Conservation (phyloP, 2,888 invertebrate genomes). For the Hemithea aestivaria region DNA sequence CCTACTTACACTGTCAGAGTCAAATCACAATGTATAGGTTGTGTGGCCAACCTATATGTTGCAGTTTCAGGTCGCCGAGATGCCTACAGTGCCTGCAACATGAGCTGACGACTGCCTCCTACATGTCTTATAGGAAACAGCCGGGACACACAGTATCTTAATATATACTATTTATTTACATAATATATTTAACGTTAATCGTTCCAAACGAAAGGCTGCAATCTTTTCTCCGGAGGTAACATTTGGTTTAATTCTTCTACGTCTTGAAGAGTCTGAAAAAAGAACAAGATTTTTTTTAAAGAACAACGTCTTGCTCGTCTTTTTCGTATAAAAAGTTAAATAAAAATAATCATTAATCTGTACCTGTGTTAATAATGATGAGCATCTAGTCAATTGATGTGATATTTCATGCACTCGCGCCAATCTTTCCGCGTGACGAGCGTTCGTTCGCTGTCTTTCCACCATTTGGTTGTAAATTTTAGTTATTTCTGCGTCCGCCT, state of each 20-base stretch:
- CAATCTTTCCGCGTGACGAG: constrained; percentile 91
- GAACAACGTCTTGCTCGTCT: too few species aligned
- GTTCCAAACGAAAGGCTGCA: constrained; percentile 95
- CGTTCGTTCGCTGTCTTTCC: constrained; percentile 90
- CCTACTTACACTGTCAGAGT: too few species aligned
- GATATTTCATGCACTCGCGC: constrained; percentile 90
- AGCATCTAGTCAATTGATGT: constrained; percentile 89
- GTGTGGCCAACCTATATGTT: too few species aligned
- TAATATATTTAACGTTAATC: constrained; percentile 2
- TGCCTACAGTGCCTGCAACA: too few species aligned
- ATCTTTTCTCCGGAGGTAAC: constrained; percentile 88
- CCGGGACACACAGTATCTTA: neutral
- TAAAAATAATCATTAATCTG: neutral
- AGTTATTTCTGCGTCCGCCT: constrained; percentile 86
- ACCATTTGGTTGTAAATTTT: constrained; percentile 84
- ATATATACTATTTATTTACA: too few species aligned
- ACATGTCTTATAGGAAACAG: too few species aligned
- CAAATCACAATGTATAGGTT: too few species aligned
- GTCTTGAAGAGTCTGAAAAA: constrained; percentile 86
- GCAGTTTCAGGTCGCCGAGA: too few species aligned
- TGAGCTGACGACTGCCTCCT: too few species aligned
- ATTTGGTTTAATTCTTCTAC: constrained; percentile 91
- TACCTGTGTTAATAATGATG: constrained; percentile 83
- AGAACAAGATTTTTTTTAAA: constrained; percentile 1
- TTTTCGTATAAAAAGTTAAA: too few species aligned